Conservation (phyloP, 2,888 invertebrate genomes). For the Pachydiplax longipennis region DNA sequence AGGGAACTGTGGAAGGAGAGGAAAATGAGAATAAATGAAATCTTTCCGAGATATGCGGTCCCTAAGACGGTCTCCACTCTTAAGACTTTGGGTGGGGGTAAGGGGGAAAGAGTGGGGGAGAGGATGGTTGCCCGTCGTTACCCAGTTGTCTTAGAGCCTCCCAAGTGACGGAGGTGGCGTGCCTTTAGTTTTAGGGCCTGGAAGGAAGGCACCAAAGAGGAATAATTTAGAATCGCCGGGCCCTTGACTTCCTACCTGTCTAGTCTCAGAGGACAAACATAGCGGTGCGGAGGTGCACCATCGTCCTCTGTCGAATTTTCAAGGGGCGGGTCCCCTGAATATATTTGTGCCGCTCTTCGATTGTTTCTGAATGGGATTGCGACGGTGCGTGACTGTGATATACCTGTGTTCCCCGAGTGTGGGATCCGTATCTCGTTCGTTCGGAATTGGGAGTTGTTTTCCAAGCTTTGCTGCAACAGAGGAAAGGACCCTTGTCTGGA, state of each 20-base stretch:
- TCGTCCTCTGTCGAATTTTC: background rate
- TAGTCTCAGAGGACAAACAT: background rate
- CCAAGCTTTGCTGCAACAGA: background rate
- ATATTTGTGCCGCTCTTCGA: background rate
- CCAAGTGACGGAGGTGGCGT: conserved; percentile 14
- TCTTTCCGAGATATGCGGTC: conserved; percentile 36
- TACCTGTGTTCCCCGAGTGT: background rate
- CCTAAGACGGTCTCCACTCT: background rate
- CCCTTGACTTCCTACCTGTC: background rate
- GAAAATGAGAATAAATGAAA: conserved; percentile 39
- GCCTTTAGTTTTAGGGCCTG: background rate
- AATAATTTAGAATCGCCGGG: background rate
- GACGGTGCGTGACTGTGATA: background rate
- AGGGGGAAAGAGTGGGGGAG: background rate
- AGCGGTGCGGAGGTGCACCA: background rate
- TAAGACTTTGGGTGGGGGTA: background rate
- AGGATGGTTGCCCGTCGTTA: conserved; percentile 3
- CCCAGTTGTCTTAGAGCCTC: conserved; percentile 9
- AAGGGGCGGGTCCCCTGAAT: background rate
- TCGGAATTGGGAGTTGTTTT: background rate
- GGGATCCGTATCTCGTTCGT: background rate
- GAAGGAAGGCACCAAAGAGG: background rate
- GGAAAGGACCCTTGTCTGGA: background rate
- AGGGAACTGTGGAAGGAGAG: background rate
- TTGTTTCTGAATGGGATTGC: background rate